Base-by-base conservation (phyloP, 2,888 invertebrate genomes). In the Blomia tropicalis region DNA sequence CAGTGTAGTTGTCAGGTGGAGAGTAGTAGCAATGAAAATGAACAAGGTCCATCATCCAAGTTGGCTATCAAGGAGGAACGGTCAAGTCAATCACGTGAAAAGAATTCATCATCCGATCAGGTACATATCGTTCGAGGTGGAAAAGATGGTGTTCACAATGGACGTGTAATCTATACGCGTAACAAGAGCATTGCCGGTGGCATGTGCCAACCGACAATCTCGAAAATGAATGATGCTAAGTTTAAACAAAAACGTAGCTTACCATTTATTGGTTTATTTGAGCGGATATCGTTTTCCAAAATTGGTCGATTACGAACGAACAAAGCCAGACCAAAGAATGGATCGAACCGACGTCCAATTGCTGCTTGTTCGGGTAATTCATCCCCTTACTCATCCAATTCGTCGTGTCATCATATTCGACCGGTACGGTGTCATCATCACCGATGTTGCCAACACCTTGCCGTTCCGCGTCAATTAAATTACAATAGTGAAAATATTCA, bases 171-270 rank as follows among this genome's bases (percentile, higher is more conserved):
- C 7, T 47, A 47, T n/a, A 25, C 51, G 7, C 51, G 51, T 27
- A 7, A 47, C 51, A 47, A 47, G 51, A 47, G 51, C 51, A 47
- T 19, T 11, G 51, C 51, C 51, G 36, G 36, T 36, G 36, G 17
- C 17, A 7, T 36, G 7, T 17, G 36, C 36, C 5, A 47, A 7
- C 22, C 23, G 7, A 47, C 27, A 11, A 14, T 7, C 51, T 47
- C 51, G n/a, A 47, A 47, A 27, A 47, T 47, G 51, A n/a, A 7
- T 11, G n/a, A 27, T 25, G 51, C 22, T 14, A 47, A 27, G 23
- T 36, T 36, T 36, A 47, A 47, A 19, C 51, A 22, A 7, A 47
- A 47, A 27, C 51, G 51, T 11, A 25, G 23, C 22, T n/a, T 47
- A 27, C 51, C 51, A 7, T 47, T 47, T 19, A n/a, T 47, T n/a